Conservation (phyloP, 2,113 vertebrate species). For the Caranx melampygus region DNA sequence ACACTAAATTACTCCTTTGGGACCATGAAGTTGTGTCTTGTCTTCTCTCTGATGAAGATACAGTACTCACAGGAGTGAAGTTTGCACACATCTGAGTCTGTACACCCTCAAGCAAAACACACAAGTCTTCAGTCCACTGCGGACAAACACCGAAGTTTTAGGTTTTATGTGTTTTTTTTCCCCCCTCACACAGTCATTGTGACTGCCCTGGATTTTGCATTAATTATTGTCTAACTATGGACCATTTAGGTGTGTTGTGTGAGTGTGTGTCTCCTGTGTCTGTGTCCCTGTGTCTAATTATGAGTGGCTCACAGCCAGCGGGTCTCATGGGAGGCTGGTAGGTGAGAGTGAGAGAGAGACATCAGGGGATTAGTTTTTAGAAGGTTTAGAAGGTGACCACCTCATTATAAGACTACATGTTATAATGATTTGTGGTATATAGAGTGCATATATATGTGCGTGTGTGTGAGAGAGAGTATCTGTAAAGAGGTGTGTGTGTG, state of each 20-base stretch:
- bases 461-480: constrained; percentile 21
- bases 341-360: constrained; percentile 61
- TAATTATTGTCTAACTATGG: constrained; percentile 23
- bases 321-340: constrained; percentile 63
- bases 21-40: too few relatives aligned
- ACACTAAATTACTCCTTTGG: too few relatives aligned
- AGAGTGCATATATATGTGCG: constrained; percentile 13
- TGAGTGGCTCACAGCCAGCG: constrained; percentile 33
- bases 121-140: not conserved
- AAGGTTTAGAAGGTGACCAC: constrained; percentile 77
- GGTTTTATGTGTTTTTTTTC: not conserved
- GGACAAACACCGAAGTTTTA: not conserved
- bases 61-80: too few relatives aligned
- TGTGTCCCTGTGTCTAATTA: constrained; percentile 56
- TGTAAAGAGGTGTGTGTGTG: constrained; percentile 40
- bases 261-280: constrained; percentile 33
- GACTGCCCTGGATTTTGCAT: constrained; percentile 5
- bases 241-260: constrained; percentile 21
- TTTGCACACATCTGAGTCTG: too few relatives aligned
- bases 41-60: too few relatives aligned
- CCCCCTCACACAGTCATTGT: not conserved
- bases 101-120: not conserved
- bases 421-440: constrained; percentile 72
- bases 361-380: constrained; percentile 65
- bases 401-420: constrained; percentile 74